Evolutionary conservation across 1,140 invertebrate genomes (phyloP), one percentile per base, ranked within the genome.

Genomic region (Drosophila simulans): DNA sequence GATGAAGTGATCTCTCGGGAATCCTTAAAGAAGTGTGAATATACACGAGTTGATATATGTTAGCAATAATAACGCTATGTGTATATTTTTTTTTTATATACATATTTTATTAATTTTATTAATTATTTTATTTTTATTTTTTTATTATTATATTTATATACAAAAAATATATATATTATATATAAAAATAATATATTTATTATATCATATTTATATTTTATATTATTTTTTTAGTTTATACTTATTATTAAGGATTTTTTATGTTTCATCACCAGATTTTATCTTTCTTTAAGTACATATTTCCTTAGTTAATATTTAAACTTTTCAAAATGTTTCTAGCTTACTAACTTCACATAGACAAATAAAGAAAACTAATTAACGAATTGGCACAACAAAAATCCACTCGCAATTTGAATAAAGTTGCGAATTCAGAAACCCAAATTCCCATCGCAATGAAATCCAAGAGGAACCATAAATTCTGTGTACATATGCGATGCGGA

Each of bases 381-480:
- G 11, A 48, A 40, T 7, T 64, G 35, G n/a, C 34, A 31, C 39
- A 35, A 17, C 20, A 11, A 31, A 65, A 45, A 10, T 5, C 13
- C 0, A 59, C n/a, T 55, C 17, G 5, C 20, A 69, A 69, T 70
- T 70, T 49, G 10, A 35, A 57, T 57, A 39, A 48, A 70, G 7
- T 31, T 31, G 31, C 31, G 7, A 48, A 20, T 17, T 13, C 37
- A 17, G 42, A 39, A 70, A 70, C 42, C 42, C 37, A 52, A 65
- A 15, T 68, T 59, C 59, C 64, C 3, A 37, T 43, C 20, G n/a
- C 64, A 27, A 2, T 10, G 34, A 56, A 56, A 35, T 48, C 66
- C 66, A 56, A 69, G 42, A 55, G 66, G 66, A 57, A 56, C 35
- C 65, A 72, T 72, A 71, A 71, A 71, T 72, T 58, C 31, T 51